Conservation (phyloP, 1,140 invertebrate genomes). For the Pseudoatta argentina region DNA sequence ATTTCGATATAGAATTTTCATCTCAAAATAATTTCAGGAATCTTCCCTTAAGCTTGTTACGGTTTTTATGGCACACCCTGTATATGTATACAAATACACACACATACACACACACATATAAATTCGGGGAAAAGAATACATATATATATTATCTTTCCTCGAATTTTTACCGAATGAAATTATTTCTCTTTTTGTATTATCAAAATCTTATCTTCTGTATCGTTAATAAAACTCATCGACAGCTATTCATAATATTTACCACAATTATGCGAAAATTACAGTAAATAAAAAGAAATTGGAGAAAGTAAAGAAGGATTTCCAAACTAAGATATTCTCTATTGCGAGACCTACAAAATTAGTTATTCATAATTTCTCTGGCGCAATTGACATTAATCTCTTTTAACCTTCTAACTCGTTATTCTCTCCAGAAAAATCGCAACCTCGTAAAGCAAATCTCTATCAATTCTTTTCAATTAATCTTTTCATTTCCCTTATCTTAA, state of each 20-base stretch:
- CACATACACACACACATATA: too few relatives aligned
- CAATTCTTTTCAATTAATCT: neutral
- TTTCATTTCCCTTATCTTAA: neutral
- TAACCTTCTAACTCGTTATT: neutral
- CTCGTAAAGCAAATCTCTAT: neutral
- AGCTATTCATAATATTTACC: neutral
- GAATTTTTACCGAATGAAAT: neutral
- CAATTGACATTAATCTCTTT: neutral
- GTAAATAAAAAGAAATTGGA: neutral
- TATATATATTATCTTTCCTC: neutral
- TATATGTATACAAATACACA: too few relatives aligned
- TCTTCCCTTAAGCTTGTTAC: too few relatives aligned
- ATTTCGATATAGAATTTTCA: too few relatives aligned
- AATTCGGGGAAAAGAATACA: too few relatives aligned
- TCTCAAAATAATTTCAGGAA: too few relatives aligned
- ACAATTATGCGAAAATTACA: neutral
- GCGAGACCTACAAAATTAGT: too few relatives aligned
- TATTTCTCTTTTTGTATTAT: neutral
- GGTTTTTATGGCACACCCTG: too few relatives aligned
- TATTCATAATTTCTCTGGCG: neutral
- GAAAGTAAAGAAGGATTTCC: neutral
- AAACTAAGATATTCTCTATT: neutral
- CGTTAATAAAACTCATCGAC: neutral
- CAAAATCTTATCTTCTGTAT: conserved; percentile 3
- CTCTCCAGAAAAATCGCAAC: neutral